These are phyloP conservation scores for Lethrus apterus DNA, from an alignment of 1,140 invertebrate species.

Conservation along the genomic window DNA sequence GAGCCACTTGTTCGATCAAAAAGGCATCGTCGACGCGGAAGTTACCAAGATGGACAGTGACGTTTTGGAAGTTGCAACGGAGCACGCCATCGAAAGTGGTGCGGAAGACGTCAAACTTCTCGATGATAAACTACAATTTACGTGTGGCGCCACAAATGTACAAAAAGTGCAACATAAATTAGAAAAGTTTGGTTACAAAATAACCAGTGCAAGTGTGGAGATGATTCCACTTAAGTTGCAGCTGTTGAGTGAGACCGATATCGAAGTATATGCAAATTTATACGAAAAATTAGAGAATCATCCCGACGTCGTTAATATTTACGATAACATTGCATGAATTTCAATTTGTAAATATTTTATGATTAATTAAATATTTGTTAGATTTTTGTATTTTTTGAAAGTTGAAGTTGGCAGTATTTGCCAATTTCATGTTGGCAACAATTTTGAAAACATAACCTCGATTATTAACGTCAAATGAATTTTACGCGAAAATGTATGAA, in stretches of 20 bases:
- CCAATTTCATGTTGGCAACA: no score
- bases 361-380: no score
- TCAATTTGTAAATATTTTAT: no score
- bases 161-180: constrained; percentile 37
- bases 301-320: constrained; percentile 44
- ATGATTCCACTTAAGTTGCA: constrained; percentile 41
- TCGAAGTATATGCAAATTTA: constrained; percentile 37
- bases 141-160: constrained; percentile 36
- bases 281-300: constrained; percentile 41
- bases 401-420: no score
- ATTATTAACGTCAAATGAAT: no score
- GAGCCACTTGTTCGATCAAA: constrained; percentile 45
- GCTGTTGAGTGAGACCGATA: constrained; percentile 41
- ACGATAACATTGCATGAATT: constrained; percentile 48
- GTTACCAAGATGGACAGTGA: constrained; percentile 25
- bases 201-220: constrained; percentile 42
- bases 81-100: constrained; percentile 54
- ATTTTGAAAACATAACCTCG: no score
- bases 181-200: constrained; percentile 41
- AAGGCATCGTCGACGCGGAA: constrained; percentile 46
- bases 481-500: no score
- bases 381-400: no score
- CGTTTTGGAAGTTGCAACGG: constrained; percentile 48
- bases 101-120: constrained; percentile 54
- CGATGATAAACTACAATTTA: constrained; percentile 42